Base-by-base conservation (phyloP, 2,113 vertebrate species). In the Myiagra hebetior region DNA sequence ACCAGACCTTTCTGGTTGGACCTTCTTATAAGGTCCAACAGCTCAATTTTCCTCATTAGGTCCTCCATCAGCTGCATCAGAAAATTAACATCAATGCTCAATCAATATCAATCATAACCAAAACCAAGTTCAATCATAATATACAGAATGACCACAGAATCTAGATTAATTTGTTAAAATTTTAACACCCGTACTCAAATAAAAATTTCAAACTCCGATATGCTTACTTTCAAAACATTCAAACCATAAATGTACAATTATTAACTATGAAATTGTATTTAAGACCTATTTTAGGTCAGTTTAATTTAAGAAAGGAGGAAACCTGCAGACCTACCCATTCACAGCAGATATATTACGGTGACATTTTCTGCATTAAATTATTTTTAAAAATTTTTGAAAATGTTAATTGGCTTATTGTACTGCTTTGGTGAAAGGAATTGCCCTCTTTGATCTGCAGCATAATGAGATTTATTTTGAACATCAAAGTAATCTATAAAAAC, bases 381-480 rank as follows among this genome's bases (percentile, higher is more conserved):
- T 50, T 50, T 11, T 4, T 4, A n/a, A 24, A 53, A 53, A 68
- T 33, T 1, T 5, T 39, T 10, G 49, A 10, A 96, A 91, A 91
- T 57, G 35, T 26, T 97, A 97, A 98, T 97, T 98, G 83, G 42
- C 65, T 70, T 95, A 94, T 93, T 97, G 75, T 90, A 93, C 56
- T 83, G 50, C 69, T 97, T 95, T 95, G 59, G 85, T 97, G 82
- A 97, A 97, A 96, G 64, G 84, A 96, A 97, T 91, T 97, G 89
- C 89, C 78, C 74, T 87, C 87, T 98, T 98, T 97, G 94, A 98
- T 97, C 87, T 95, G 60, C 49, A 82, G 69, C 91, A 92, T 96
- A 97, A 97, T 97, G 80, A 98, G 94, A 96, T 91, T 96, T 97
- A 97, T 98, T 98, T 95, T 95, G 52, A 97, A 96, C 91, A 97